These are phyloP conservation scores for Drosophila quadrilineata DNA, from an alignment of 1,140 invertebrate species.

Conservation along the genomic window DNA sequence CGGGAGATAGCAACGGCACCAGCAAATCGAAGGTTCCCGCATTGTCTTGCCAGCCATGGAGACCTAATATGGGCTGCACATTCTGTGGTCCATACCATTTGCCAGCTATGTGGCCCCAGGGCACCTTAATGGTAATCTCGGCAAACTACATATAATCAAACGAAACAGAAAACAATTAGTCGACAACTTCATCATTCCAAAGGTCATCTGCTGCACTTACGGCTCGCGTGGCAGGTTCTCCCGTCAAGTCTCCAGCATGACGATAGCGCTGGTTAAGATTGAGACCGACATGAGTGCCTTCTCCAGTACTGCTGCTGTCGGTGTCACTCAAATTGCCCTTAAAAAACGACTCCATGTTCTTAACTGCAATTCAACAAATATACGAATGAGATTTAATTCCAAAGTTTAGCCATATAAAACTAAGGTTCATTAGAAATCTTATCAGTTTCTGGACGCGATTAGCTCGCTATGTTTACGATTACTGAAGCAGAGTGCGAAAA, in stretches of 20 bases:
- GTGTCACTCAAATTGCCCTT: slow-evolving; percentile 38
- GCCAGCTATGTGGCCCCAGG: slow-evolving; percentile 89
- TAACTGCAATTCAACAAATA: slow-evolving; percentile 31
- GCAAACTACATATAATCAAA: slow-evolving; percentile 81
- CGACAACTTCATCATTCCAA: neutral
- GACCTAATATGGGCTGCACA: slow-evolving; percentile 85
- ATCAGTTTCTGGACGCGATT: slow-evolving; percentile 49
- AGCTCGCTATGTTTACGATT: slow-evolving; percentile 39
- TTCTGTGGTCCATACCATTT: slow-evolving; percentile 87
- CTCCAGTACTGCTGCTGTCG: slow-evolving; percentile 15
- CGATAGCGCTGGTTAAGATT: slow-evolving; percentile 61
- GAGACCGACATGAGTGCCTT: slow-evolving; percentile 10
- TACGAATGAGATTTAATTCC: slow-evolving; percentile 50
- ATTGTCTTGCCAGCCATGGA: slow-evolving; percentile 91
- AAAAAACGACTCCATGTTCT: slow-evolving; percentile 51
- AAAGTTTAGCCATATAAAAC: slow-evolving; percentile 51
- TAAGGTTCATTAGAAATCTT: slow-evolving; percentile 8
- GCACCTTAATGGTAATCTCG: slow-evolving; percentile 89
- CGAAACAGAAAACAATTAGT: neutral
- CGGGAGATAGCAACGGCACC: slow-evolving; percentile 84
- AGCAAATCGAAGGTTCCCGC: slow-evolving; percentile 87
- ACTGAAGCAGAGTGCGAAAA: slow-evolving; percentile 26
- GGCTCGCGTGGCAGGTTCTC: slow-evolving; percentile 57
- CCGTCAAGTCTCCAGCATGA: slow-evolving; percentile 72
- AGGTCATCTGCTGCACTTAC: slow-evolving; percentile 66